Percentiles rank a stretch among this genome's conserved stretches.
Conservation (phyloP, 2,797 vertebrate species). For the Schizothorax lantsangensis region DNA sequence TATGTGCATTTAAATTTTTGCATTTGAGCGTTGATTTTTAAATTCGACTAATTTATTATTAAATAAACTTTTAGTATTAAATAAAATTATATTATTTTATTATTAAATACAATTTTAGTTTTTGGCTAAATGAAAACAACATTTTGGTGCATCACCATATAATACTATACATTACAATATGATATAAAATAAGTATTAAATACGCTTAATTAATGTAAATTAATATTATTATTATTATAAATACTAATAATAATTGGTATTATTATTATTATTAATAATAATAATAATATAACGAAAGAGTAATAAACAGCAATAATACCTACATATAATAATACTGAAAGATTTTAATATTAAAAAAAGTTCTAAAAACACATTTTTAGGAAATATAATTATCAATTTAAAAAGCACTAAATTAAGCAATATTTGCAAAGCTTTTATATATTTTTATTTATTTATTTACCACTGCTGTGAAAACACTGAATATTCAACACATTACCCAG, state of each 20-base stretch:
- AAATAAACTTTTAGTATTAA: background rate
- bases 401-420: background rate
- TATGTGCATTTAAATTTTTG: background rate
- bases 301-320: background rate
- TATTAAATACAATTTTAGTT: background rate
- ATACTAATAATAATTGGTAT: background rate
- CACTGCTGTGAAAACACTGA: no score
- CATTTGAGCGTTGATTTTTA: background rate
- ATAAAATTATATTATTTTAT: background rate
- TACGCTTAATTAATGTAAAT: background rate
- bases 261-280: background rate
- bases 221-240: background rate
- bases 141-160: background rate
- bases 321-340: background rate
- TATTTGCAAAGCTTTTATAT: background rate
- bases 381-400: background rate
- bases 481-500: background rate
- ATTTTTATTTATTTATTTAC: background rate
- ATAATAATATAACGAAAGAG: background rate
- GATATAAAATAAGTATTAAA: background rate
- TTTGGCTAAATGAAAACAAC: background rate
- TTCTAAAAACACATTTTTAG: background rate
- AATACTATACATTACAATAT: background rate
- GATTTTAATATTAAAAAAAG: background rate
- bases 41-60: background rate